phyloP scores from a whole-genome alignment of 1,140 invertebrate genomes.

The Drosophila aff. region DNA sequence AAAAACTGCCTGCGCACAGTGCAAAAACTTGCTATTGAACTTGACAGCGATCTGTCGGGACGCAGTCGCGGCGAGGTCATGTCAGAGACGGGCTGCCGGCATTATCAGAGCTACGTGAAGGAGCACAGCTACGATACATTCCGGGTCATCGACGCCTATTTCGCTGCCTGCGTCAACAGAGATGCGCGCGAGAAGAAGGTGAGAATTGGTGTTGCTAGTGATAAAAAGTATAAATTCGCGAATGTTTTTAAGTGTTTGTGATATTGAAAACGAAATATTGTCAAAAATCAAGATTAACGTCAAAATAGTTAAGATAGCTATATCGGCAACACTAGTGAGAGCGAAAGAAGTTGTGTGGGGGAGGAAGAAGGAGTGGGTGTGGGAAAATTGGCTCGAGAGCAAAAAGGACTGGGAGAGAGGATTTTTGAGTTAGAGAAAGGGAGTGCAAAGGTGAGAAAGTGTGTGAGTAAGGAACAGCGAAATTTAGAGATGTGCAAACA shows the following conservation, averaged over 20 bases:
- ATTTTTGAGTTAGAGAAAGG: not conserved
- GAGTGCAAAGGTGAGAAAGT: not conserved
- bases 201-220: slow-evolving; percentile 5
- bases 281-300: not conserved
- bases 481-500: slow-evolving; percentile 27
- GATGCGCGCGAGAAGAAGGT: slow-evolving; percentile 91
- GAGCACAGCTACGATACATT: slow-evolving; percentile 87
- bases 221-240: not conserved
- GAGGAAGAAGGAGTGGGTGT: not conserved
- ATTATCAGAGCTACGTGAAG: slow-evolving; percentile 83
- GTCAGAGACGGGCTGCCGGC: slow-evolving; percentile 83
- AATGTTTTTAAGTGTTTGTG: not conserved
- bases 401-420: slow-evolving; percentile 6
- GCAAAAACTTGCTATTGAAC: slow-evolving; percentile 69
- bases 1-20: slow-evolving; percentile 65
- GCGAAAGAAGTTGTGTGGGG: not conserved
- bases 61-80: slow-evolving; percentile 72
- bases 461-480: not conserved
- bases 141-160: slow-evolving; percentile 90
- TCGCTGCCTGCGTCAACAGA: slow-evolving; percentile 89
- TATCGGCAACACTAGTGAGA: not conserved
- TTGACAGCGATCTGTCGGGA: slow-evolving; percentile 28
- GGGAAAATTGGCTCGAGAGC: not conserved
- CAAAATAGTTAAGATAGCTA: not conserved
- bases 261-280: not conserved